A percentile compares a stretch with the other conserved stretches of the same genome.
Evolutionary conservation across 2,888 invertebrate species (phyloP).

Genomic region (Schizaphis graminum): DNA sequence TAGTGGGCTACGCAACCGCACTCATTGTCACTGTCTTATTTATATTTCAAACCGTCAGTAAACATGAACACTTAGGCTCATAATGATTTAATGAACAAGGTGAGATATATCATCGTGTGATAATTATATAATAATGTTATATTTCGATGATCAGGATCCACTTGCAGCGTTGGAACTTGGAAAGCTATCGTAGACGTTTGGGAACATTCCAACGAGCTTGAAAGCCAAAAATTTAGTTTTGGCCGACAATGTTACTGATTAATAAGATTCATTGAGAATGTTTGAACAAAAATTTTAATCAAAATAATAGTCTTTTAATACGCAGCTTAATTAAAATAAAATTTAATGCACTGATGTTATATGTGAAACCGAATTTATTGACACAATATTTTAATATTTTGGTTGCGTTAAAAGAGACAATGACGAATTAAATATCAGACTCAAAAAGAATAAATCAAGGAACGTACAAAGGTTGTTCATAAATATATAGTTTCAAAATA

Average conservation of each 20-base stretch:
- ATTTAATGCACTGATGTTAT: no score
- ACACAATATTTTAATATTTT: neutral
- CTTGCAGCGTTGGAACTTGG: conserved; percentile 11
- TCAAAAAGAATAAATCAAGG: neutral
- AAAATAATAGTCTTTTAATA: neutral
- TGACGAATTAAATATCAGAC: conserved; percentile 38
- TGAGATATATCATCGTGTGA: neutral
- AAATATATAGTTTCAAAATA: conserved; percentile 24
- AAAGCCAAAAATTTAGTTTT: conserved; percentile 49
- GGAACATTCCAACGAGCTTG: conserved; percentile 33
- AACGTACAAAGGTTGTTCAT: neutral
- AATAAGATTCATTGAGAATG: neutral
- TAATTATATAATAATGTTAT: neutral
- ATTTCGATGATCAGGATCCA: neutral
- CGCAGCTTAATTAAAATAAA: neutral
- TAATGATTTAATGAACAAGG: conserved; percentile 3
- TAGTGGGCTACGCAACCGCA: neutral
- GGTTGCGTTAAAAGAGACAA: neutral
- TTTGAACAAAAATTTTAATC: conserved; percentile 15
- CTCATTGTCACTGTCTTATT: conserved; percentile 16
- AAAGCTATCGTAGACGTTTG: conserved; percentile 37
- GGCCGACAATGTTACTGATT: conserved; percentile 13
- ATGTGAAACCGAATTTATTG: neutral
- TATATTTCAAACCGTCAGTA: conserved; percentile 34
- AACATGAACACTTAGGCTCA: neutral